Evolutionary conservation across 92 coral and sea anemone species (phyloP).

Genomic region (Zoanthus solanderi): DNA sequence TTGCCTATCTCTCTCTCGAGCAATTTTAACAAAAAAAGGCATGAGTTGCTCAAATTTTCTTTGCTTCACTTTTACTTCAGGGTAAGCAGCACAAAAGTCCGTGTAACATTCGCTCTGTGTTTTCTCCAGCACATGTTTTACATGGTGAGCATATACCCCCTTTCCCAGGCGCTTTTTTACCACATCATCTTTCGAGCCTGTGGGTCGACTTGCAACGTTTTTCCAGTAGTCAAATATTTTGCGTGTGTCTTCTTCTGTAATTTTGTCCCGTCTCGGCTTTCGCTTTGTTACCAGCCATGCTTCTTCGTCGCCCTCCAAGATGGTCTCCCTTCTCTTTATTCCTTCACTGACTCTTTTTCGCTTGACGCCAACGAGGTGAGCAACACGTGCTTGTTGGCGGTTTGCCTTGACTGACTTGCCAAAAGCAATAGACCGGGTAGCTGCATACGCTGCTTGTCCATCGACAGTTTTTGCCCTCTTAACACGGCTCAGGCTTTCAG

Average conservation of each 20-base stretch:
- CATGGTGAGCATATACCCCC: conserved; percentile 47
- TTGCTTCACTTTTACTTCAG: conserved; percentile 59
- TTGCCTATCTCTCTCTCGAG: conserved; percentile 53
- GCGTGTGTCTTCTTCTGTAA: conserved; percentile 14
- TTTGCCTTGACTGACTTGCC: conserved; percentile 22
- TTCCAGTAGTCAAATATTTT: not conserved
- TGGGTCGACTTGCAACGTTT: conserved; percentile 19
- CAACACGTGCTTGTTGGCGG: conserved; percentile 17
- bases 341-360: conserved; percentile 8
- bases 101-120: conserved; percentile 60
- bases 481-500: not conserved
- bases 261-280: not conserved
- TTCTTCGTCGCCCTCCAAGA: not conserved
- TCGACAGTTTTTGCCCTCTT: conserved; percentile 21
- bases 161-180: not conserved
- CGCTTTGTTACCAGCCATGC: conserved; percentile 4
- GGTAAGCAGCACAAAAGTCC: conserved; percentile 55
- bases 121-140: conserved; percentile 64
- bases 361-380: conserved; percentile 4
- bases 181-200: not conserved
- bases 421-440: conserved; percentile 7
- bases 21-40: conserved; percentile 59
- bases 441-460: conserved; percentile 21
- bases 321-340: not conserved
- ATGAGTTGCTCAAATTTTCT: conserved; percentile 56